Evolutionary conservation across 1,140 invertebrate genomes (phyloP), one percentile per base, ranked within the genome.

Genomic region (Microplitis mediator): DNA sequence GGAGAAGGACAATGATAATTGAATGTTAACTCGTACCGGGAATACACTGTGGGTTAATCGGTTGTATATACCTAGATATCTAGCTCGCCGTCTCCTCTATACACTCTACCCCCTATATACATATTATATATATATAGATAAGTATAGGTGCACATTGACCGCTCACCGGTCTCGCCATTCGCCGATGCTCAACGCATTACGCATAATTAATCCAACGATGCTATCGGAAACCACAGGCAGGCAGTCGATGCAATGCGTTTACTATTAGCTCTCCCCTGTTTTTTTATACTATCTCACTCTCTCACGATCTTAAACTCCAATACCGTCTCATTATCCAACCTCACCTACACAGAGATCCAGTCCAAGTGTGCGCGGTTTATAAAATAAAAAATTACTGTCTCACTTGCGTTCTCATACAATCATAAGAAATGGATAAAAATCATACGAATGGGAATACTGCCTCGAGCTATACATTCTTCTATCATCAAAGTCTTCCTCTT

Each of bases 201-300:
- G 80, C 79, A 80, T 81, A 81, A 81, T 81, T 81, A 81, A 81
- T 80, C 78, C 78, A 54, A 50, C 69, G 80, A 81, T 81, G 72
- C 64, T 80, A 81, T 81, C 80, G 74, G 69, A 39, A 54, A 54
- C 50, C 50, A 31, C 16, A 67, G 50, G 23, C 23, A 23, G 45
- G 34, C 23, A 45, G 65, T 67, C 65, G 65, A 67, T 54, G 23
- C 39, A 16, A 64, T 64, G 50, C 65, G 50, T 67, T 52, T 14
- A 67, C 65, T 67, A 54, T 67, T 54, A 45, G 39, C 39, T 11
- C 39, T 45, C 11, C 39, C 11, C 39, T 6, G 39, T 45, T 9
- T 45, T 11, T 45, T 11, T 11, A 11, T 45, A 6, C 39, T 36
- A 31, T 8, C 50, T 67, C 52, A 50, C 65, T 39, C 50, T 52